Percentiles rank a stretch among this genome's conserved stretches.
Evolutionary conservation across 2,113 vertebrate species (phyloP).

Genomic region (Aptenodytes patagonicus): DNA sequence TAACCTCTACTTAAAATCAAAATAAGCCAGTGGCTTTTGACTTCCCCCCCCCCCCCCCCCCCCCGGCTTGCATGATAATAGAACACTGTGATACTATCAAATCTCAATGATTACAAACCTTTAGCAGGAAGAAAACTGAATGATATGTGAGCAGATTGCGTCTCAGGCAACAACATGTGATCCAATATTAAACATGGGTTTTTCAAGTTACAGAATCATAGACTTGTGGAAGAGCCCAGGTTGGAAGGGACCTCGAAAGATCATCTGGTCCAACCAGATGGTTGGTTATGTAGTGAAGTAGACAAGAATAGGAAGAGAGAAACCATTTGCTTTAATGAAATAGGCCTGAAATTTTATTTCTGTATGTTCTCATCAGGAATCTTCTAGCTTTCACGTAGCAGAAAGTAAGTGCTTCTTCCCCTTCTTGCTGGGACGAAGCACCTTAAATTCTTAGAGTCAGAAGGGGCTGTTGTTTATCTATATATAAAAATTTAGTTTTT

Average conservation of each 20-base stretch:
- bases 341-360: not conserved
- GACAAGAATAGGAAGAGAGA: not conserved
- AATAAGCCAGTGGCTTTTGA: not conserved
- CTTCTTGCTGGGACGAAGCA: not conserved
- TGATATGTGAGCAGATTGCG: not conserved
- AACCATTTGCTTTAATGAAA: not conserved
- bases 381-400: not conserved
- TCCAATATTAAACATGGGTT: not conserved
- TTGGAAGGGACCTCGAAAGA: not conserved
- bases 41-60: accelerated
- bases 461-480: not conserved
- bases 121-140: not conserved
- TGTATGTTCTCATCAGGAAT: not conserved
- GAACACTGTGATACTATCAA: not conserved
- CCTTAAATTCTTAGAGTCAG: not conserved
- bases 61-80: not conserved
- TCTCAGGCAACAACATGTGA: not conserved
- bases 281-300: not conserved
- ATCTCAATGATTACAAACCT: not conserved
- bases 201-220: not conserved
- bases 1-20: not conserved
- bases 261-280: constrained; percentile 29
- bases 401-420: too few species aligned
- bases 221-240: not conserved
- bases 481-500: not conserved